These are phyloP conservation scores for Phrynocephalus guinanensis DNA, from an alignment of 2,797 vertebrate genomes.

Conservation along the genomic window DNA sequence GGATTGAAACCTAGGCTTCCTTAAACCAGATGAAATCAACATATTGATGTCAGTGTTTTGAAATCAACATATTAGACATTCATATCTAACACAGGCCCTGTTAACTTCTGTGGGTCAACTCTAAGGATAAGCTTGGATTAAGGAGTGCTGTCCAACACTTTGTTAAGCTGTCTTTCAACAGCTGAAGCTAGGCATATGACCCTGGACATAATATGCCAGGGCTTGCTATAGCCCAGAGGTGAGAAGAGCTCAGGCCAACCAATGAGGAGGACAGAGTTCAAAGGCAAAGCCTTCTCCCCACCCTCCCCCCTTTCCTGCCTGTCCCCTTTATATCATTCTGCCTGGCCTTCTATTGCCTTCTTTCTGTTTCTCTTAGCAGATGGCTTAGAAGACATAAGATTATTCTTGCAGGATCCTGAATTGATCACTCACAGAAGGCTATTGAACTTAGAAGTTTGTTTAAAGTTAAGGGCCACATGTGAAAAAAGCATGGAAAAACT, in stretches of 20 bases:
- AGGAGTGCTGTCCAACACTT: no score
- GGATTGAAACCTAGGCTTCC: neutral
- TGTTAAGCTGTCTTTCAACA: neutral
- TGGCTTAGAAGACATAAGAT: neutral
- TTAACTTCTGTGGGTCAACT: neutral
- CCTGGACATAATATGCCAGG: neutral
- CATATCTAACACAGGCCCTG: neutral
- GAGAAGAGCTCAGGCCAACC: neutral
- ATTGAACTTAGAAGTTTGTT: neutral
- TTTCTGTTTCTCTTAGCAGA: neutral
- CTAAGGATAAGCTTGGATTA: no score
- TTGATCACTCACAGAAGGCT: neutral
- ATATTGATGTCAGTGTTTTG: no score
- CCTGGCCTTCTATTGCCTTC: neutral
- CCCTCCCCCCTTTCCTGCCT: neutral
- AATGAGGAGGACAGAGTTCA: neutral
- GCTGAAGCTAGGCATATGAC: neutral
- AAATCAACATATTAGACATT: neutral
- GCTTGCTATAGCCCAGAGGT: neutral
- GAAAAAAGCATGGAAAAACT: neutral
- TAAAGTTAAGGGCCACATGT: neutral
- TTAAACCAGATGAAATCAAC: neutral
- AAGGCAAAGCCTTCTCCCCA: neutral
- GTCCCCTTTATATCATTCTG: neutral
- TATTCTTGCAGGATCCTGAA: neutral